Base-by-base conservation (phyloP, 2,797 vertebrate genomes). In the Centropyge bicolor region DNA sequence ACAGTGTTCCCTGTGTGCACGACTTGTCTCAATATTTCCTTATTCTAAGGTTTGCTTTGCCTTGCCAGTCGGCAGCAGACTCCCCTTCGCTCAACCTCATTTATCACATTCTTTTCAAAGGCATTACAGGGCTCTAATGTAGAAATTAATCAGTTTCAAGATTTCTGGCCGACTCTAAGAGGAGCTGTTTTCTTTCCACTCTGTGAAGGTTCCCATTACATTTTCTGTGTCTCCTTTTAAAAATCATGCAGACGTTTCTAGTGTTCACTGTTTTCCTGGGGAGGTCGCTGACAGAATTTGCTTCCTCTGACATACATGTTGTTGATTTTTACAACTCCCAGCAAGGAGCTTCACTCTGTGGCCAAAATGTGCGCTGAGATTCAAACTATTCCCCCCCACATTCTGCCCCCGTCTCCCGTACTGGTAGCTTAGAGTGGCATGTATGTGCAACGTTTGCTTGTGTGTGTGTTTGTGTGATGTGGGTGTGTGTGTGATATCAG, bases 31-130 rank as follows among this genome's bases (percentile, higher is more conserved):
- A 31, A n/a, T 43, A 38, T 48, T 60, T 14, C 49, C 46, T 38
- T 24, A 14, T 16, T 36, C 22, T 65, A 13, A 52, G 16, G 35
- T 24, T 45, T 35, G 14, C 38, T 40, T 40, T 64, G 14, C 36
- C 6, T 61, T 14, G 54, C 35, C 11, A 51, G 19, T 40, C 19
- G 41, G 16, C 66, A 70, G 6, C 13, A 66, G 24, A 56, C 5
- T 59, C 6, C 24, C 35, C 35, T 67, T 54, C 16, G 41, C 35
- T n/a, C 0, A 1, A n/a, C 17, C 20, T 43, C 17, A 43, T 65
- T 80, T n/a, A 48, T 77, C 24, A 48, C 64, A 73, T 49, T 80
- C 14, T 71, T 60, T 64, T 55, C 52, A 72, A 66, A 38, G 62
- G 43, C 3, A 59, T 61, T 40, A 52, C 6, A 7, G 20, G 35